phyloP scores from a whole-genome alignment of 2,888 invertebrate genomes.

The Rhaphigaster nebulosa region DNA sequence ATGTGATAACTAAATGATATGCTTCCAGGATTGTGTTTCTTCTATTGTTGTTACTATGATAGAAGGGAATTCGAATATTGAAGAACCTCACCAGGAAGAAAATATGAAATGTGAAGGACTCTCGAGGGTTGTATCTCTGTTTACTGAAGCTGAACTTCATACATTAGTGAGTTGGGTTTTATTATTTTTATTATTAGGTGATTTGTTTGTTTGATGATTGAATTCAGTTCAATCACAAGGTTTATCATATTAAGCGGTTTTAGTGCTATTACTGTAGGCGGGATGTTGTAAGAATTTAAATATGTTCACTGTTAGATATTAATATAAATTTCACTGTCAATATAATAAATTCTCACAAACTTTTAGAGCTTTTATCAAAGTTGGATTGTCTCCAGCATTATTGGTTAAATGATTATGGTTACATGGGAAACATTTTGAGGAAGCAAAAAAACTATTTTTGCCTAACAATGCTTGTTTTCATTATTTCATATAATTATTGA shows the following conservation, averaged over 20 bases:
- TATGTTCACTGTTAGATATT: no score
- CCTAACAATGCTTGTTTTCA: not conserved
- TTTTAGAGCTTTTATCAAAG: not conserved
- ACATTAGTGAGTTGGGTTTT: slow-evolving; percentile 71
- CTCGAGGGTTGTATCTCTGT: slow-evolving; percentile 76
- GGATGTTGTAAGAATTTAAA: no score
- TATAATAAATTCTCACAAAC: not conserved
- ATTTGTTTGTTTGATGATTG: not conserved
- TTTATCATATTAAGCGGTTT: no score
- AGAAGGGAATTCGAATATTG: slow-evolving; percentile 69
- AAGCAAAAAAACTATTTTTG: no score
- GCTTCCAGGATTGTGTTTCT: slow-evolving; percentile 77
- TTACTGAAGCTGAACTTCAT: slow-evolving; percentile 78
- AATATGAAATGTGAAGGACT: slow-evolving; percentile 73
- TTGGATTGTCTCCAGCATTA: not conserved
- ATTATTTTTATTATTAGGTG: not conserved
- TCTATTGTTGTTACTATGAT: slow-evolving; percentile 82
- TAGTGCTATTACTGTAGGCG: not conserved
- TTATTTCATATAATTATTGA: not conserved
- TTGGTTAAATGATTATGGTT: no score
- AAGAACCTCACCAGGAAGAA: slow-evolving; percentile 70
- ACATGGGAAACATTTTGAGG: no score
- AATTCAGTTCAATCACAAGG: not conserved
- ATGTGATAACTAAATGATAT: not conserved
- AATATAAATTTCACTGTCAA: no score